Base-by-base conservation (phyloP, 2,888 invertebrate genomes). In the Plebejus melissa region DNA sequence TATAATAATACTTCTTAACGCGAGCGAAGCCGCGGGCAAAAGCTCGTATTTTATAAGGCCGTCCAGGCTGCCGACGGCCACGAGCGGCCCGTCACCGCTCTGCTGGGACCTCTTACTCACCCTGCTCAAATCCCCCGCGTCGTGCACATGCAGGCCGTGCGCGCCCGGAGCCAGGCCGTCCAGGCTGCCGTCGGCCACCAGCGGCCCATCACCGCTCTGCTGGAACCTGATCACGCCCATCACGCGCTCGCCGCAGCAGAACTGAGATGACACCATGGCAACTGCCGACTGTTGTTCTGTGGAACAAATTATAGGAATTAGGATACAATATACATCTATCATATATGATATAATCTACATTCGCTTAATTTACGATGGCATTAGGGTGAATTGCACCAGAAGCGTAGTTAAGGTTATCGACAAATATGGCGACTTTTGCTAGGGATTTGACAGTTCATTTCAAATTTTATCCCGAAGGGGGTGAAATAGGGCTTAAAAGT, bases 71-170 rank as follows among this genome's bases (percentile, higher is more conserved):
- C 98, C 98, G 84, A 98, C 98, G 2, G 98, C 94, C 0, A 98
- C 94, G 1, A 93, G 77, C 74, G 97, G 95, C 0, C 94, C 95
- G 0, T 87, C 85, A 0, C 88, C 83, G 0, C 92, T 87, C 88
- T 97, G 96, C 65, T 96, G 94, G 84, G 98, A 96, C 76, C 70
- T 9, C 13, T 50, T 16, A 36, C 87, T 76, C 85, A 90, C 79
- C 96, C 97, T 54, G 94, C 98, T 98, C 77, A 97, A 96, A 84
- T 99, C 99, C 0, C 99, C 99, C 83, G 97, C 97, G 87, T 98
- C 97, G 82, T 98, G 98, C 57, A 99, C 96, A 83, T 99, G 99
- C 85, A 99, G 96, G 0, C 98, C 98, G 84, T 98, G 97, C 0
- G 75, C 58, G 0, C 93, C 93, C 0, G 87, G 94, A 0, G 90